Evolutionary conservation across 2,797 vertebrate genomes (phyloP), one percentile per base, ranked within the genome.

Genomic region (Acrocephalus scirpaceus): DNA sequence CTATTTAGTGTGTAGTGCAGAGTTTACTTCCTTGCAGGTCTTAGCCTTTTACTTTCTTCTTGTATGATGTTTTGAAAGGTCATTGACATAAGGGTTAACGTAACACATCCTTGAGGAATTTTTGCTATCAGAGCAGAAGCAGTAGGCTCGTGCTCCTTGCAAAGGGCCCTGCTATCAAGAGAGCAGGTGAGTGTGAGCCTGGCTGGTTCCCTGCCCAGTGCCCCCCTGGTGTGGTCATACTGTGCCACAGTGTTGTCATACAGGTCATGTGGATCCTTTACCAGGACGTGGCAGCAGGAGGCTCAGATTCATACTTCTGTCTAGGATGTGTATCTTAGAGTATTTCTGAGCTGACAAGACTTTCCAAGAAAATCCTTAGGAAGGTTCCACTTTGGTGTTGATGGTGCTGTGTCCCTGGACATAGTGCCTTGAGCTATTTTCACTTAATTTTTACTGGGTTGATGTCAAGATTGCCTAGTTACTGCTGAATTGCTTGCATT

Each of bases 111-210:
- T 53, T 81, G 87, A 36, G 61, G 67, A 53, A 30, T 64, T 83
- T 91, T 92, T 80, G n/a, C 69, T 58, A 3, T 90, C 29, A 16
- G 50, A 92, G 67, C 73, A 78, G 81, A 83, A 96, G 15, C 22
- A 29, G 25, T 18, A 25, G 56, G 32, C 57, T 80, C 18, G 2
- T 53, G 22, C 14, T 50, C 12, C 53, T 67, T 69, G n/a, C 40
- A 57, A 47, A 44, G 50, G 25, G 66, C 61, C 7, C 27, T 66
- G n/a, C 44, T 84, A 10, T 32, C 21, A 40, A n/a, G 34, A 61
- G 18, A 70, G 71, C 47, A 76, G 48, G 1, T 22, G 70, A 66
- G 23, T 14, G 36, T 58, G 54, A 90, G 38, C 29, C 38, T 29
- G 67, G 34, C 7, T 85, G 30, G 50, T 29, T 71, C 30, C 53